A percentile compares a stretch with the other conserved stretches of the same genome.
Conservation (phyloP, 23 tunicate genomes). For the Ascidia mentula region DNA sequence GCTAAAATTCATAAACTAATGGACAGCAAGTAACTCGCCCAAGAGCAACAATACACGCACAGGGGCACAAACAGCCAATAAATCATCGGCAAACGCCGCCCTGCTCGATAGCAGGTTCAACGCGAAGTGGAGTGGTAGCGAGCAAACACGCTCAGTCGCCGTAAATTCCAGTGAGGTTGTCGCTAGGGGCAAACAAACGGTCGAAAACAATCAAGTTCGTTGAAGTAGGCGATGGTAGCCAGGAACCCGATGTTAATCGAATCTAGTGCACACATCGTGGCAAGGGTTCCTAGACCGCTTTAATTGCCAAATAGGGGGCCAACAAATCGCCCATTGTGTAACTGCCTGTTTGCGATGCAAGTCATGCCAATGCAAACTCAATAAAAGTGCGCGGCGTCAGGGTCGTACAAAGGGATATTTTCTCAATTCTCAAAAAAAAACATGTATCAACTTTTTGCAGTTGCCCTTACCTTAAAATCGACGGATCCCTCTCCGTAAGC, state of each 20-base stretch:
- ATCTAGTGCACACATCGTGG: not conserved
- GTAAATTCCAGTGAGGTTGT: too few species aligned
- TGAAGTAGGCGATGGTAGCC: not conserved
- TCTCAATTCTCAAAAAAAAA: too few species aligned
- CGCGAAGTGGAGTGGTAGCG: too few species aligned
- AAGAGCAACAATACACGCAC: not conserved
- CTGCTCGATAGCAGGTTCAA: too few species aligned
- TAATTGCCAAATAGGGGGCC: not conserved
- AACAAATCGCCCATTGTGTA: not conserved
- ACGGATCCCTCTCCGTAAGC: not conserved
- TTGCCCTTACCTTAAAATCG: conserved; percentile 21
- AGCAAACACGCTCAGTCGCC: not conserved
- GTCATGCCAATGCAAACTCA: not conserved
- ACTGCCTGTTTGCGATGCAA: not conserved
- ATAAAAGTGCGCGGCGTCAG: too few species aligned
- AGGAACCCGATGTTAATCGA: not conserved
- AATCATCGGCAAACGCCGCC: not conserved
- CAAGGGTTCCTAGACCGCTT: not conserved
- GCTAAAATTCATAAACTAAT: not conserved
- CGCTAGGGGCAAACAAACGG: not conserved
- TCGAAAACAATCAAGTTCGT: not conserved
- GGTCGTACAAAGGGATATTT: too few species aligned
- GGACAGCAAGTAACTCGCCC: not conserved
- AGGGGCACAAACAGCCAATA: not conserved
- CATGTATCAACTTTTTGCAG: too few species aligned